Conservation (phyloP, 2,113 vertebrate genomes). For the Proterorhinus semilunaris region DNA sequence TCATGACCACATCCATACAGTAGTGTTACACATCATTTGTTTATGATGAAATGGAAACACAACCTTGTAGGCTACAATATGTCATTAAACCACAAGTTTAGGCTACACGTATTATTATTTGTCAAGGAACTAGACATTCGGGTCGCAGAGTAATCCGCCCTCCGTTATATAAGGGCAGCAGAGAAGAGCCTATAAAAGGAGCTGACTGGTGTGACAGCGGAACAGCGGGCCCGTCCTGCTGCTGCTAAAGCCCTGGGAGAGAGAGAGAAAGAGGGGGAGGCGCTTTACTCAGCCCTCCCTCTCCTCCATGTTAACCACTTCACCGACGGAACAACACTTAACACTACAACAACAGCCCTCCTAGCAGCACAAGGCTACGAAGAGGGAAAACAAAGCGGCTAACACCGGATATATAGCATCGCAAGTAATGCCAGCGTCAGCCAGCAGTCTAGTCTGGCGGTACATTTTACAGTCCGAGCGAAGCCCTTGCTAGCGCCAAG, state of each 20-base stretch:
- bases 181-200: slow-evolving; percentile 28
- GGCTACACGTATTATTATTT: background rate
- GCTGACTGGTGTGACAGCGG: slow-evolving; percentile 32
- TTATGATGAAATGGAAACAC: slow-evolving; percentile 1
- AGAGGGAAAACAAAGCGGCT: slow-evolving; percentile 17
- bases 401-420: slow-evolving; percentile 10
- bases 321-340: slow-evolving; percentile 14
- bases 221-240: slow-evolving; percentile 12
- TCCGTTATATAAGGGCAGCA: slow-evolving; percentile 30
- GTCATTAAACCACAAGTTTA: too few species aligned
- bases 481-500: slow-evolving; percentile 36
- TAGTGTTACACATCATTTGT: slow-evolving; percentile 17
- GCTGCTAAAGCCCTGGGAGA: slow-evolving; percentile 6
- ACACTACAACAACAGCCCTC: slow-evolving; percentile 36
- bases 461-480: slow-evolving; percentile 14
- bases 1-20: background rate
- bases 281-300: slow-evolving; percentile 30
- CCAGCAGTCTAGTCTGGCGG: background rate
- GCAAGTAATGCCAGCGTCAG: background rate
- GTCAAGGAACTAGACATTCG: background rate
- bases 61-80: background rate
- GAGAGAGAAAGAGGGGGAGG: slow-evolving; percentile 10
- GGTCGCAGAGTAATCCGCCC: slow-evolving; percentile 13
- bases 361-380: background rate
- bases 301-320: slow-evolving; percentile 57